Percentiles rank a stretch among this genome's conserved stretches.
These are phyloP conservation scores for Paedocypris sp. DNA, from an alignment of 2,113 vertebrate species.

Conservation along the genomic window DNA sequence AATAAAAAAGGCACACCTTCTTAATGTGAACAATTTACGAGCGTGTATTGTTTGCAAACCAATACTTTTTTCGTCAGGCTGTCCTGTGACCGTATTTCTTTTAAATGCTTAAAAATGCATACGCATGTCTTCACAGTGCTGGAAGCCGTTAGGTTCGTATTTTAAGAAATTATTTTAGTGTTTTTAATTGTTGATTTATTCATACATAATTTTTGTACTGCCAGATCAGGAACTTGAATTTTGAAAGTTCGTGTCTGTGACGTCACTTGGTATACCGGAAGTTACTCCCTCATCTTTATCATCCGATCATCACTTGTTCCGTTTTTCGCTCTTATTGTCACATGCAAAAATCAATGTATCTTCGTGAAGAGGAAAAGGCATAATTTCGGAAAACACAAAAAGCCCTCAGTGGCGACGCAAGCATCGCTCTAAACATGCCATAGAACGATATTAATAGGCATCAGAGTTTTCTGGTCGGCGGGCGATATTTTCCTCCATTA, in stretches of 20 bases:
- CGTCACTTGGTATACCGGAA: not conserved
- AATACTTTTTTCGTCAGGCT: too few relatives aligned
- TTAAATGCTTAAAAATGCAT: too few relatives aligned
- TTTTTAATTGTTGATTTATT: too few relatives aligned
- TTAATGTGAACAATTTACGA: too few relatives aligned
- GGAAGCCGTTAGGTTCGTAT: too few relatives aligned
- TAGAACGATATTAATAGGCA: not conserved
- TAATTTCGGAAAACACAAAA: not conserved
- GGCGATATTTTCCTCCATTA: conserved; percentile 6
- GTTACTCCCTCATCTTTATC: not conserved
- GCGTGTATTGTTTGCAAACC: too few relatives aligned
- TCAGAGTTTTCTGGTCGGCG: not conserved
- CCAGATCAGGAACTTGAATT: not conserved
- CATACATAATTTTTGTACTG: too few relatives aligned
- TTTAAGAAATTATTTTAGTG: too few relatives aligned
- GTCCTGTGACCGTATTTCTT: too few relatives aligned
- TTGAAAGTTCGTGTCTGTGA: not conserved
- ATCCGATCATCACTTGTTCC: not conserved
- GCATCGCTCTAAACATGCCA: not conserved
- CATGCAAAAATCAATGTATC: not conserved
- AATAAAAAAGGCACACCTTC: too few relatives aligned
- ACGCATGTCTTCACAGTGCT: too few relatives aligned
- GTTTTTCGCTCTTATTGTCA: not conserved
- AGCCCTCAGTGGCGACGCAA: not conserved
- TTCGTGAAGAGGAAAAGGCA: not conserved